Evolutionary conservation across 2,797 vertebrate genomes (phyloP), one percentile per base, ranked within the genome.

Genomic region (Thripadectes ignobilis): DNA sequence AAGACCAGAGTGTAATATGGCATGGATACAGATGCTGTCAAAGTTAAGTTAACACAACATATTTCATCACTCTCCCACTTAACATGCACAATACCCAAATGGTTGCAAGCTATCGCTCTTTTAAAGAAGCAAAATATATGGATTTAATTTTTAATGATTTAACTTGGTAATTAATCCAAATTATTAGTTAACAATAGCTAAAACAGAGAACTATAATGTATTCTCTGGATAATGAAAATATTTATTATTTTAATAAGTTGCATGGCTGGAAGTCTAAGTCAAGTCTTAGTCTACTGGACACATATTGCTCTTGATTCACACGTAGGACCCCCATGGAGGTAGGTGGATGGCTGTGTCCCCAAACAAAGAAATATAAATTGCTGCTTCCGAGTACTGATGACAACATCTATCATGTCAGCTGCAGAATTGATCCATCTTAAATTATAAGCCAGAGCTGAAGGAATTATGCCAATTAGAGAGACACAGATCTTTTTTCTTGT

Each of bases 181-280:
- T 93, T 78, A 96, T 96, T 94, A 95, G 69, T 95, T 97, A 97
- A 95, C 85, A 91, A 93, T 95, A 88, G 55, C 59, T 94, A 92
- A 96, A 93, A 30, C 20, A 36, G 54, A 95, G 68, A 91, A 93
- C 82, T 49, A 63, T 89, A 96, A 96, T 84, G 85, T 80, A 96
- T 97, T 95, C 80, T 67, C 66, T 73, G 66, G 79, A 88, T 86
- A 96, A 95, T 79, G 91, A 88, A 96, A 92, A 92, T 97, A 95
- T 97, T 95, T 97, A 96, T 97, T 97, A 96, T 96, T 96, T 96
- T 96, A 96, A 97, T 96, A 95, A 95, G 94, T 93, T 90, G 85
- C 95, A 29, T 96, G 92, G 94, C 94, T 97, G 96, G 95, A 97
- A 96, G 92, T 91, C 92, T 91, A 91, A 84, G 91, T 94, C 96